Evolutionary conservation across 2,797 vertebrate genomes (phyloP), one percentile per base, ranked within the genome.

Genomic region (Todus mexicanus): DNA sequence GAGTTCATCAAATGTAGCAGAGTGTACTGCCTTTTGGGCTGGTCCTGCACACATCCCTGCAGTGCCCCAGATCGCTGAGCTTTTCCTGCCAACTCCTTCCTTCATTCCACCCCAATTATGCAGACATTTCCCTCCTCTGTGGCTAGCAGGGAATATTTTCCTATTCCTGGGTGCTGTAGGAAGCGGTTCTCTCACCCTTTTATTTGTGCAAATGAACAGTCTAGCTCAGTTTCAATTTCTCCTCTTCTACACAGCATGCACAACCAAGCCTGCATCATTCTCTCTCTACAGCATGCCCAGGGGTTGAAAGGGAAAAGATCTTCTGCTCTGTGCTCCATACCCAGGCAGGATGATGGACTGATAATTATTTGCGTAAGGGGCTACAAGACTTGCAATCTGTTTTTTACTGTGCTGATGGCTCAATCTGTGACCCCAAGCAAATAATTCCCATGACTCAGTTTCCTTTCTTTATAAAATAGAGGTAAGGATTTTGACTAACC

Each of bases 61-160:
- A 60, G 92, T 87, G 76, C 84, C 90, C 81, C 63, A 69, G 27
- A 85, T 64, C 65, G 33, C 51, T 75, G 74, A 11, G 15, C 40
- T 84, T 91, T 94, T 76, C 66, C 89, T 95, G 93, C 89, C 93
- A 96, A 57, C 40, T 91, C 54, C 33, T 93, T 94, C 76, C 84
- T 94, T 76, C 64, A 80, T 78, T 76, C 48, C 70, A 88, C 31
- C n/a, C 78, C 66, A 92, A 42, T 68, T 92, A 89, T 70, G 73
- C 73, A 95, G 89, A 89, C 76, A 20, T 94, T 95, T 94, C 82
- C 89, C 79, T 91, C 15, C 15, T 89, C 87, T 89, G 76, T 87
- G 76, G 56, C 79, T 94, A 70, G 89, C 87, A 92, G 96, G 92
- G 95, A 95, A 94, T 93, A 90, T 83, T 95, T 96, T 95, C 82